Conservation (phyloP, 2,888 invertebrate genomes). For the Atherix ibis region DNA sequence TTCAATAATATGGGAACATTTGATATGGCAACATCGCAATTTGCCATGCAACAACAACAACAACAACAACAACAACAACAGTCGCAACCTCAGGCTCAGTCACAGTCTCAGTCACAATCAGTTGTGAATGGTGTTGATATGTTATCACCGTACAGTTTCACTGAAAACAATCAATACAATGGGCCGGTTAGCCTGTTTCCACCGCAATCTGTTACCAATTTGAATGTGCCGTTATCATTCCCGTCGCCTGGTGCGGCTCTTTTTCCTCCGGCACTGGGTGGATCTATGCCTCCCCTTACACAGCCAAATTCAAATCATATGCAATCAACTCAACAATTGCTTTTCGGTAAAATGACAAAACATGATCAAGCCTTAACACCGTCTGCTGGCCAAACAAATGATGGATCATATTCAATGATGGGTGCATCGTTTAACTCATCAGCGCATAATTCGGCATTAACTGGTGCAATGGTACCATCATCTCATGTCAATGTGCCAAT, state of each 20-base stretch:
- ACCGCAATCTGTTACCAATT: slow-evolving; percentile 21
- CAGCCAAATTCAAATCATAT: slow-evolving; percentile 7
- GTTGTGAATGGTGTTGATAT: slow-evolving; percentile 11
- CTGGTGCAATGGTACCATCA: slow-evolving; percentile 64
- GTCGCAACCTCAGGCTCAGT: slow-evolving; percentile 7
- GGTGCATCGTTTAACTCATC: slow-evolving; percentile 64
- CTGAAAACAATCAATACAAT: slow-evolving; percentile 12
- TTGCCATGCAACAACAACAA: slow-evolving; percentile 10
- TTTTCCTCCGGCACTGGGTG: slow-evolving; percentile 21
- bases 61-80: slow-evolving; percentile 10
- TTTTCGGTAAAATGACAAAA: slow-evolving; percentile 6
- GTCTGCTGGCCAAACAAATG: not conserved
- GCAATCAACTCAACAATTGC: slow-evolving; percentile 5
- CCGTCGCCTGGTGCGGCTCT: slow-evolving; percentile 40
- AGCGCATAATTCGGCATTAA: slow-evolving; percentile 65
- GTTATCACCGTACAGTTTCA: slow-evolving; percentile 7
- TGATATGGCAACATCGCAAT: slow-evolving; percentile 32
- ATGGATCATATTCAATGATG: slow-evolving; percentile 7
- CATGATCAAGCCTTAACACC: slow-evolving; percentile 1
- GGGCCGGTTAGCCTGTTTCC: slow-evolving; percentile 34
- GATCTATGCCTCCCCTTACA: slow-evolving; percentile 7
- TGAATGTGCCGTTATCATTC: slow-evolving; percentile 32
- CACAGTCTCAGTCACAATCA: not conserved
- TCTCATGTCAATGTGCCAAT: slow-evolving; percentile 21
- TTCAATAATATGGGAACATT: slow-evolving; percentile 8